Evolutionary conservation across 2,888 invertebrate species (phyloP).

Genomic region (Zaprionus lineosus): DNA sequence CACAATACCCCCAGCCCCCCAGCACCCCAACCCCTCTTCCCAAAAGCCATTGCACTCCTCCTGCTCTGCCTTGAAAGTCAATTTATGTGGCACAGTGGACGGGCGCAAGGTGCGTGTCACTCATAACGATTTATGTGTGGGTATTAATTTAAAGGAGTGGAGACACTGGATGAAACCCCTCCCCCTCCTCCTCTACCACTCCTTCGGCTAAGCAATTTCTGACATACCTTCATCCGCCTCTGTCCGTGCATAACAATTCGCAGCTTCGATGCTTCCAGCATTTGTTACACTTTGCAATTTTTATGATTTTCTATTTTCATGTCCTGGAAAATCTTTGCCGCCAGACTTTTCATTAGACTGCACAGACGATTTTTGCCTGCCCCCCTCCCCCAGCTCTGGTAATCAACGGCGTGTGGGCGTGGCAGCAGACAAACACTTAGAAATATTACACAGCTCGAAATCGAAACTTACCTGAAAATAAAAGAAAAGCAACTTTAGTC

Average conservation of each 20-base stretch:
- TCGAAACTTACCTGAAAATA: slow-evolving; percentile 54
- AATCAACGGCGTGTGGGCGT: no score
- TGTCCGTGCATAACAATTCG: background rate
- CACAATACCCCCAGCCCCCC: slow-evolving; percentile 3
- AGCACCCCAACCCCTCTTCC: background rate
- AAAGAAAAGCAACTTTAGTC: slow-evolving; percentile 25
- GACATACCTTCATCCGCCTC: background rate
- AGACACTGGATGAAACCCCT: no score
- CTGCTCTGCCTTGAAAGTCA: slow-evolving; percentile 34
- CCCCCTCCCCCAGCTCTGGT: no score
- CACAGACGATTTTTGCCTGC: slow-evolving; percentile 33
- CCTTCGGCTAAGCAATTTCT: no score
- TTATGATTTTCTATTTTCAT: background rate
- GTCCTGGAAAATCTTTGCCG: no score
- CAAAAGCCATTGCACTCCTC: slow-evolving; percentile 1
- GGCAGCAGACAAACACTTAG: no score
- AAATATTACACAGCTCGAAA: no score
- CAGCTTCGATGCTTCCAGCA: no score
- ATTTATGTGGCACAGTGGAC: slow-evolving; percentile 30
- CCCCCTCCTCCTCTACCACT: no score
- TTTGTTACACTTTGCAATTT: background rate
- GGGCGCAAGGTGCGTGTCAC: background rate
- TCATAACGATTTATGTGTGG: no score
- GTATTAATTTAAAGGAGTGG: no score
- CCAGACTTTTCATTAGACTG: slow-evolving; percentile 46